A percentile compares a stretch with the other conserved stretches of the same genome.
Evolutionary conservation across 2,888 invertebrate species (phyloP).

Genomic region (Cephus rjabovi): DNA sequence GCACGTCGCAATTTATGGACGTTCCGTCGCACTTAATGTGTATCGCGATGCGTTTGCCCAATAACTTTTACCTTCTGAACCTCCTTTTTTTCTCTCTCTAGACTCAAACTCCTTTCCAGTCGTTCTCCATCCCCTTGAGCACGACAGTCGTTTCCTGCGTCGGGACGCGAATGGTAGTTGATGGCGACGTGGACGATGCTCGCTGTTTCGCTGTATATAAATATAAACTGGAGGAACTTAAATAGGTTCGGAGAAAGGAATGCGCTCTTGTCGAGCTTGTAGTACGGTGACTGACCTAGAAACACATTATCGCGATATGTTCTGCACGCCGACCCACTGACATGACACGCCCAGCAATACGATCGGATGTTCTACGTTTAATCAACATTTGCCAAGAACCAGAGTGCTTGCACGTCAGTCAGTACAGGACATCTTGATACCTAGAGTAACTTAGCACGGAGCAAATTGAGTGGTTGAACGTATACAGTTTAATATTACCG

Average conservation of each 20-base stretch:
- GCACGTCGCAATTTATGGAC: background rate
- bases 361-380: conserved; percentile 34
- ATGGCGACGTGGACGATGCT: background rate
- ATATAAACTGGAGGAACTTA: conserved; percentile 20
- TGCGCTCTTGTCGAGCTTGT: conserved; percentile 19
- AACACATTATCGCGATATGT: conserved; percentile 53
- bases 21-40: background rate
- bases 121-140: background rate
- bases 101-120: background rate
- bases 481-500: background rate
- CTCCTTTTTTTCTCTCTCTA: background rate
- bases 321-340: conserved; percentile 47
- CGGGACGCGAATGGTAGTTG: background rate
- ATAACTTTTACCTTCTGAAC: background rate
- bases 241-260: conserved; percentile 35
- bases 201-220: background rate
- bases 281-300: conserved; percentile 49
- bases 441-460: background rate
- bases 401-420: too few species aligned
- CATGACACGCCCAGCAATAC: conserved; percentile 46
- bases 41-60: background rate
- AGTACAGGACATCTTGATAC: background rate
- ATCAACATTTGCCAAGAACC: conserved; percentile 17
- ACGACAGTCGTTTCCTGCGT: background rate
- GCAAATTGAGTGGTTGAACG: background rate